phyloP scores from a whole-genome alignment of 2,113 vertebrate species.

The Tiliqua scincoides region DNA sequence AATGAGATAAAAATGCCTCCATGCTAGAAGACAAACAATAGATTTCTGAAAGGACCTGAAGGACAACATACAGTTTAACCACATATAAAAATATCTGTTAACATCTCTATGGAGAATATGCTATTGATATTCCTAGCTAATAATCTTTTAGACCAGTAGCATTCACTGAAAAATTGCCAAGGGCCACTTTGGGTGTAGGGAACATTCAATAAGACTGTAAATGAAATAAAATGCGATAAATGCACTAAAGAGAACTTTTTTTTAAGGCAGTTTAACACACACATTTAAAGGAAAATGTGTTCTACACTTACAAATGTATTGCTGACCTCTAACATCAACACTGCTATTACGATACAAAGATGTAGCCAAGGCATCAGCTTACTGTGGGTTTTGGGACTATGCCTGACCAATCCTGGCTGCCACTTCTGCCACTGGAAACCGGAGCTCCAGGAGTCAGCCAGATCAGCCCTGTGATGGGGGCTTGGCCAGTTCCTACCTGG shows the following conservation, averaged over 20 bases:
- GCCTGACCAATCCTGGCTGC: too few species aligned
- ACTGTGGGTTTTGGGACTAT: too few species aligned
- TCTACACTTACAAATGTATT: not conserved
- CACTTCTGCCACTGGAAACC: too few species aligned
- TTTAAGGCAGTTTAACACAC: not conserved
- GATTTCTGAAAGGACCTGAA: not conserved
- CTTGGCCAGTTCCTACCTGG: too few species aligned
- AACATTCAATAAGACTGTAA: not conserved
- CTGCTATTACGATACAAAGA: too few species aligned
- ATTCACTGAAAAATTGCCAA: not conserved
- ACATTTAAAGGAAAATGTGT: not conserved
- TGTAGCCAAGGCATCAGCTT: too few species aligned
- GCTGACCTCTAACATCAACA: too few species aligned
- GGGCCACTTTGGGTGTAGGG: not conserved
- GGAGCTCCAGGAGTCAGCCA: too few species aligned
- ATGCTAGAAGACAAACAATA: not conserved
- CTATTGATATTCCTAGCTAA: not conserved
- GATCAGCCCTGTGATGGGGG: too few species aligned
- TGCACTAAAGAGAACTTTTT: not conserved
- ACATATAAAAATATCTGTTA: not conserved
- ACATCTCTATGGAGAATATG: not conserved
- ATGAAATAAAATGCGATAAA: not conserved
- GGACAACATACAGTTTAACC: not conserved
- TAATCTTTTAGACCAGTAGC: not conserved
- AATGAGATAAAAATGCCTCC: not conserved